A percentile compares a stretch with the other conserved stretches of the same genome.
These are phyloP conservation scores for Mus caroli DNA, from an alignment of 2,797 vertebrate species.

Conservation along the genomic window DNA sequence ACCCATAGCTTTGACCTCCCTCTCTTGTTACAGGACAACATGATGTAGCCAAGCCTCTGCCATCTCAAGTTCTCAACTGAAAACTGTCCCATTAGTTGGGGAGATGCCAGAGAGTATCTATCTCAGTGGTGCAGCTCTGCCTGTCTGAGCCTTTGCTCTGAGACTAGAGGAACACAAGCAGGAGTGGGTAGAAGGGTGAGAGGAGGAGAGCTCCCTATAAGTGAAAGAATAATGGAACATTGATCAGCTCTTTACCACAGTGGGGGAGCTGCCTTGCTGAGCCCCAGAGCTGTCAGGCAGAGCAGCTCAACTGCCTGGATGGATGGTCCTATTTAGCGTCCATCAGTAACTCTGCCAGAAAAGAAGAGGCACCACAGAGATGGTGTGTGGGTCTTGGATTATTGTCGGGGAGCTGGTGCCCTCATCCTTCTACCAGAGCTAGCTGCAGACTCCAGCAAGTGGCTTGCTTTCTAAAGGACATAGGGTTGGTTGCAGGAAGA, in stretches of 20 bases:
- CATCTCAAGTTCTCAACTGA: background rate
- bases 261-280: slow-evolving; percentile 84
- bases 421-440: background rate
- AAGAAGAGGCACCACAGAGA: slow-evolving; percentile 68
- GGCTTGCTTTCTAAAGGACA: background rate
- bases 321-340: slow-evolving; percentile 82
- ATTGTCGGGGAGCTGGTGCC: background rate
- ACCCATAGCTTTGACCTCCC: background rate
- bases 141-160: slow-evolving; percentile 54
- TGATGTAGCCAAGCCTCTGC: background rate
- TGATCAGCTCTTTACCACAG: slow-evolving; percentile 89
- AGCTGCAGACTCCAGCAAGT: slow-evolving; percentile 16
- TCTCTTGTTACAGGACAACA: background rate
- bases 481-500: background rate
- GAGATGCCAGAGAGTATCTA: rapidly evolving
- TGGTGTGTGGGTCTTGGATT: slow-evolving; percentile 17
- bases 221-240: slow-evolving; percentile 88
- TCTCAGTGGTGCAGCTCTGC: too few relatives aligned
- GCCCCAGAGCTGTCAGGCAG: slow-evolving; percentile 81
- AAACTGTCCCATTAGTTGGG: background rate
- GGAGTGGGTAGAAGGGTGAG: background rate
- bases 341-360: slow-evolving; percentile 82
- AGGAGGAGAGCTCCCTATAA: slow-evolving; percentile 83
- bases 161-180: slow-evolving; percentile 56
- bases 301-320: slow-evolving; percentile 80